Conservation (phyloP, 1,140 invertebrate genomes). For the Homarus americanus region DNA sequence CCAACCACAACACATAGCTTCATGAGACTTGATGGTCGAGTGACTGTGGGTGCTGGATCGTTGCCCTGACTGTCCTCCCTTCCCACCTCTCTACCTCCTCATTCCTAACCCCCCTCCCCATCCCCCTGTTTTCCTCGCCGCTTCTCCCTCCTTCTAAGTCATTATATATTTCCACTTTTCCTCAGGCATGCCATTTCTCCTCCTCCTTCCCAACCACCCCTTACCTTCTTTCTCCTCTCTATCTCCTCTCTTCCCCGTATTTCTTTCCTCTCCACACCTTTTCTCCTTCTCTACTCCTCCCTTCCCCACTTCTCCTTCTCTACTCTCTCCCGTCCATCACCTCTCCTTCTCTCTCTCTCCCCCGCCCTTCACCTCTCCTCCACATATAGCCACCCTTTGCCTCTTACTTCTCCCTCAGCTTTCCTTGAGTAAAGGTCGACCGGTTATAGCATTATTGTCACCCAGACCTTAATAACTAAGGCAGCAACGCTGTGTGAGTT, state of each 20-base stretch:
- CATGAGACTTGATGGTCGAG: no score
- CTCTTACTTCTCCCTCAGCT: not conserved
- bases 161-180: not conserved
- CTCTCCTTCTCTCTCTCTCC: not conserved
- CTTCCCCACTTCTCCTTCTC: not conserved
- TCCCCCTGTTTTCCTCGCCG: not conserved
- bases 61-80: not conserved
- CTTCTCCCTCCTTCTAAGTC: not conserved
- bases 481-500: no score
- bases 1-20: no score
- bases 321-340: not conserved
- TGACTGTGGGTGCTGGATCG: no score
- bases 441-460: no score
- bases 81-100: not conserved
- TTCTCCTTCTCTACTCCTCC: not conserved
- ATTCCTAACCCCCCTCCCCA: not conserved
- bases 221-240: not conserved
- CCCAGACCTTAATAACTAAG: no score
- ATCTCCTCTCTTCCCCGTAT: not conserved
- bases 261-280: not conserved
- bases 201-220: not conserved
- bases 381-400: not conserved
- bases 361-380: not conserved
- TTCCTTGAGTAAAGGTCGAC: no score
- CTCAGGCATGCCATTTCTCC: not conserved